Conservation (phyloP, 2,113 vertebrate genomes). For the Ceyx cyanopectus region DNA sequence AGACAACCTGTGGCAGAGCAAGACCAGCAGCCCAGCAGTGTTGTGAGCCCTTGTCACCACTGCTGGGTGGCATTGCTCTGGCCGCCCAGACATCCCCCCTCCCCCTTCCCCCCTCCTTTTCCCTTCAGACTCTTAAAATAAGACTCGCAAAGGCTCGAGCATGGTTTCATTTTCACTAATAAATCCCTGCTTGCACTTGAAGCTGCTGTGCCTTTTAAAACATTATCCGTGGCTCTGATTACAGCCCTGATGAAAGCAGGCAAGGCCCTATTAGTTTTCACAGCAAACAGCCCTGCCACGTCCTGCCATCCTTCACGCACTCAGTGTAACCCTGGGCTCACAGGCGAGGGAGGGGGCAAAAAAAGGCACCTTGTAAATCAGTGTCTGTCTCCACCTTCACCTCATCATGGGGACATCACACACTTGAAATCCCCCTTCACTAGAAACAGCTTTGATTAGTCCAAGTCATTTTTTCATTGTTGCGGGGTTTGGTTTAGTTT, state of each 20-base stretch:
- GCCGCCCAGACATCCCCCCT: neutral
- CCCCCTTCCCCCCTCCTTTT: neutral
- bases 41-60: fast-evolving
- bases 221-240: constrained; percentile 63
- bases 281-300: constrained; percentile 35
- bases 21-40: fast-evolving
- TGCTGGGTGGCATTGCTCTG: neutral
- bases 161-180: constrained; percentile 68
- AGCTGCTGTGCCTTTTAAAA: constrained; percentile 69
- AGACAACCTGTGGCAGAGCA: neutral
- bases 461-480: neutral
- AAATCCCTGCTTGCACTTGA: constrained; percentile 67
- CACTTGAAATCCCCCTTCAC: neutral
- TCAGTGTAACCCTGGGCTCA: constrained; percentile 9
- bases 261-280: constrained; percentile 67
- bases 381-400: neutral
- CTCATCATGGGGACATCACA: neutral
- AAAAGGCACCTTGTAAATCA: neutral
- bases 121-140: constrained; percentile 65
- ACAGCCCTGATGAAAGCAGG: constrained; percentile 68
- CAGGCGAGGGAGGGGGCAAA: constrained; percentile 4
- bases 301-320: neutral
- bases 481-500: neutral
- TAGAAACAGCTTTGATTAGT: neutral
- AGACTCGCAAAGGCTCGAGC: constrained; percentile 33